A percentile compares a stretch with the other conserved stretches of the same genome.
Evolutionary conservation across 2,797 vertebrate species (phyloP).

Genomic region (Hypotaenidia philippensis): DNA sequence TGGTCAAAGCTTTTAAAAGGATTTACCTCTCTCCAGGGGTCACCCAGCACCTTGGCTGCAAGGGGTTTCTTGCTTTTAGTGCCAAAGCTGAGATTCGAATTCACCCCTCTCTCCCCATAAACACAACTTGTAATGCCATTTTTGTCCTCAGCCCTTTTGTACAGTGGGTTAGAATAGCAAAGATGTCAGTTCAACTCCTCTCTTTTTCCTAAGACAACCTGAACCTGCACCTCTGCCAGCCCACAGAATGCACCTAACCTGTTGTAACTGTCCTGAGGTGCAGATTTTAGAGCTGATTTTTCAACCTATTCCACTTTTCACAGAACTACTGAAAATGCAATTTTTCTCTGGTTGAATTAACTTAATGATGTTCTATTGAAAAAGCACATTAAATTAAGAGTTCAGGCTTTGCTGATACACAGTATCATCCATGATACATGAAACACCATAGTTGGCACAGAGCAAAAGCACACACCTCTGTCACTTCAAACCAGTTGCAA

Average conservation of each 20-base stretch:
- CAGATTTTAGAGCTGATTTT: not conserved
- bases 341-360: not conserved
- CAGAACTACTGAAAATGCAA: not conserved
- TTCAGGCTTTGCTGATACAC: not conserved
- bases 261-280: not conserved
- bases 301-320: not conserved
- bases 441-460: not conserved
- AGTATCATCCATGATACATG: accelerated
- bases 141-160: not conserved
- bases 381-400: not conserved
- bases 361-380: not conserved
- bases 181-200: not conserved
- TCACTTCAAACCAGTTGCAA: not conserved
- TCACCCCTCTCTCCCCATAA: not conserved
- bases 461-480: not conserved
- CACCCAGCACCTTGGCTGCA: not conserved
- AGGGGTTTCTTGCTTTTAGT: not conserved
- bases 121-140: not conserved
- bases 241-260: not conserved
- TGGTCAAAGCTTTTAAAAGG: not conserved
- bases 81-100: not conserved
- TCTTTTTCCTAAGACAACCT: not conserved
- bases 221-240: not conserved
- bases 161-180: not conserved
- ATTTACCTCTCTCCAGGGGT: not conserved